Evolutionary conservation across 2,797 vertebrate genomes (phyloP).

Genomic region (Phoebastria nigripes): DNA sequence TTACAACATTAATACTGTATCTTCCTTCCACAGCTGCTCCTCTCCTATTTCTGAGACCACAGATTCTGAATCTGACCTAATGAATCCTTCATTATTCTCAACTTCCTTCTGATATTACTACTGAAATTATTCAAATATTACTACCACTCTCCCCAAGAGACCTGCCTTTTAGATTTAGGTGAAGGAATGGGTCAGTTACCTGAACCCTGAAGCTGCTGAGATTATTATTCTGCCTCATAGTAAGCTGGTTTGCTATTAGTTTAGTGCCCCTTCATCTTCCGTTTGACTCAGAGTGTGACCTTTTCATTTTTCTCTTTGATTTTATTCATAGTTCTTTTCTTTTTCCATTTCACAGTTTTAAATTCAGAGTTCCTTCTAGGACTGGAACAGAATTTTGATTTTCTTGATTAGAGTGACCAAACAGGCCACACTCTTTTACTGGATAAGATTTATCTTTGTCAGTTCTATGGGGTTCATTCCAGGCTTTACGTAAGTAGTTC

Average conservation of each 20-base stretch:
- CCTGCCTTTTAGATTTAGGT: not conserved
- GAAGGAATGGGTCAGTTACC: not conserved
- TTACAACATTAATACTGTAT: not conserved
- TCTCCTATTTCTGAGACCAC: not conserved
- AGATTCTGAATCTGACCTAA: not conserved
- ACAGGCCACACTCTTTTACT: not conserved
- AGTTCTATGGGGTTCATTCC: not conserved
- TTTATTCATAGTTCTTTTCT: constrained; percentile 1
- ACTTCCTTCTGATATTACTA: not conserved
- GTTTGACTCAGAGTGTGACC: not conserved
- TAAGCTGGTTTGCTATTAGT: not conserved
- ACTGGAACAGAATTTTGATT: not conserved
- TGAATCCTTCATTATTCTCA: not conserved
- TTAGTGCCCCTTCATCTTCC: not conserved
- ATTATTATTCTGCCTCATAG: not conserved
- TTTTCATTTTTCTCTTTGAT: constrained; percentile 1
- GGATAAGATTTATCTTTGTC: not conserved
- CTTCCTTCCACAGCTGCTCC: not conserved
- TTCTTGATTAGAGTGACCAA: not conserved
- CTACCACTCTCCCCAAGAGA: not conserved
- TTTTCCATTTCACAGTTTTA: not conserved
- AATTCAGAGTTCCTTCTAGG: not conserved
- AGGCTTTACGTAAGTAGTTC: not conserved
- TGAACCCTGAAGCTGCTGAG: not conserved
- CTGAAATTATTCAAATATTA: not conserved